Base-by-base conservation (phyloP, 1,140 invertebrate genomes). In the Drosophila truncata region DNA sequence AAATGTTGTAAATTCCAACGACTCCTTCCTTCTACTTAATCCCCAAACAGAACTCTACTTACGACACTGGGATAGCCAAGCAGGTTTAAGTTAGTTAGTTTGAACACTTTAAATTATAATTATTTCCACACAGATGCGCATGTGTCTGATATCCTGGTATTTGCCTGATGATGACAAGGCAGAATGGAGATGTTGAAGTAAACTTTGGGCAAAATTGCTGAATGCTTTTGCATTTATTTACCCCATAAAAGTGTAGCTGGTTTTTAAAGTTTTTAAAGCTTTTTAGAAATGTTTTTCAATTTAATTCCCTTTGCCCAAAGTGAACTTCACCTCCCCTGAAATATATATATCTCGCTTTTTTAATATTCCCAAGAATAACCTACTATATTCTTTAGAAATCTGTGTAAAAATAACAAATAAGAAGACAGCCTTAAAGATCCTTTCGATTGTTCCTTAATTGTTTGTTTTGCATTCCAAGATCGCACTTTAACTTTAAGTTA, bases 1-100 rank as follows among this genome's bases (percentile, higher is more conserved):
- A 90, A 90, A 90, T 90, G 85, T 90, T 90, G 85, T 90, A 90
- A 64, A 90, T 90, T 88, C 67, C 33, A 75, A 54, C 13, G 37
- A 23, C 16, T 42, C 20, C 57, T 16, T 20, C 27, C 27, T 6
- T 8, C 54, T n/a, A 35, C 52, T 55, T 55, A 62, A 57, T 33
- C 33, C 42, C 37, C 29, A 47, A 47, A 42, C 20, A 7, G 23
- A 64, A 64, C 60, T 25, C 41, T 61, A 61, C 20, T 60, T 63
- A 58, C 50, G 6, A 39, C n/a, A 29, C 61, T 64, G 61, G 61
- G 61, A 64, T 61, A 60, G 61, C 54, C 39, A 64, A 23, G 60
- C 44, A 46, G 25, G 65, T 67, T 46, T 66, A 46, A 35, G 58
- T 66, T 44, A 62, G 57, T 20, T 62, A 66, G 57, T 65, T 47